phyloP scores from a whole-genome alignment of 2,888 invertebrate genomes.

The Allacma fusca region DNA sequence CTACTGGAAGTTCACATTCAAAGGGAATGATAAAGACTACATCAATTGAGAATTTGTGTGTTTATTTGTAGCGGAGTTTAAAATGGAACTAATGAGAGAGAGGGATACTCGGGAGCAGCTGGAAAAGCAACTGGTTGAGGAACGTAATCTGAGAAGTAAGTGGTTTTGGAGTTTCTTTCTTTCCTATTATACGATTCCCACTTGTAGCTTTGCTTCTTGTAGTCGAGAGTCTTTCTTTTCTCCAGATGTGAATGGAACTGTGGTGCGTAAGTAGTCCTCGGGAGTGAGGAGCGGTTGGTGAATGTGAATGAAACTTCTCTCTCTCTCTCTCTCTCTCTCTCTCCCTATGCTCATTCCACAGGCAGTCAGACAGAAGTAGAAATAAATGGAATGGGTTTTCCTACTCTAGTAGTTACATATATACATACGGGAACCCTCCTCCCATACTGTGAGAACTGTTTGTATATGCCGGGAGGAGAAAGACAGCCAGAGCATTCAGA shows the following conservation, averaged over 20 bases:
- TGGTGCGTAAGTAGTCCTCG: not conserved
- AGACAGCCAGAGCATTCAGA: not conserved
- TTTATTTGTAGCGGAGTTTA: constrained; percentile 84
- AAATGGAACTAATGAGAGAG: constrained; percentile 93
- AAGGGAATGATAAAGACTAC: not conserved
- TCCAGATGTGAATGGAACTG: constrained; percentile 33
- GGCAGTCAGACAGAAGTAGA: constrained; percentile 7
- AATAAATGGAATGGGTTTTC: constrained; percentile 5
- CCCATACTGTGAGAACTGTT: not conserved
- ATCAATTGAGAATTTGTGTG: constrained; percentile 64
- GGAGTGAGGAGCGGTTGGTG: constrained; percentile 13
- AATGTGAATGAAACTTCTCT: constrained; percentile 41
- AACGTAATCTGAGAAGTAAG: constrained; percentile 95
- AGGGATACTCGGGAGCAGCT: constrained; percentile 91
- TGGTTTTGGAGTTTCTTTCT: constrained; percentile 57
- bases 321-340: constrained; percentile 34
- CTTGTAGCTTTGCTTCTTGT: constrained; percentile 25
- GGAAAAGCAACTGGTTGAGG: constrained; percentile 91
- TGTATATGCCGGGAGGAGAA: not conserved
- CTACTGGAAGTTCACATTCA: not conserved
- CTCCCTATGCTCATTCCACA: constrained; percentile 5
- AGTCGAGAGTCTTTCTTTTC: not conserved
- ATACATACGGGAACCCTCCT: not conserved
- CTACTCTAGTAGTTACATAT: no score
- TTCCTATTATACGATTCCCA: constrained; percentile 28